Evolutionary conservation across 2,797 vertebrate species (phyloP), one percentile per base, ranked within the genome.

Genomic region (Kryptopterus vitreolus): DNA sequence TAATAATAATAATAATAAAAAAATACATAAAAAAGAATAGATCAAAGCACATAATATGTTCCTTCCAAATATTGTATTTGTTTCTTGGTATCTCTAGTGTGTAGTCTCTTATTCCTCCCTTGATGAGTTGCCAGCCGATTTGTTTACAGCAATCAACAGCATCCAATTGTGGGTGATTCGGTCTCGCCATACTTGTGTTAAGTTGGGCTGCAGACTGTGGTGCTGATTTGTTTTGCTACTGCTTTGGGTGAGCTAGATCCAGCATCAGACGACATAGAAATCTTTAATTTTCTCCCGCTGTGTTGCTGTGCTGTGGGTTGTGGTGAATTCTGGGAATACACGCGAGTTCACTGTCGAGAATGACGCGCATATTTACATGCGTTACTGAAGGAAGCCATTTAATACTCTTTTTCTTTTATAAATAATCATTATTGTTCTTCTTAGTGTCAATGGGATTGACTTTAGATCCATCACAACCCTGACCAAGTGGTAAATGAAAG

Each of bases 121-220:
- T 35, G 26, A 72, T 55, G 50, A 55, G 50, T n/a, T 72, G 11
- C 70, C 31, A 72, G 66, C 46, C 24, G 43, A 29, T 70, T 43
- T 46, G 24, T 50, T 70, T 70, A 50, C 48, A 69, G 46, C 46
- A 69, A 29, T 69, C 46, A 69, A 4, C 66, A 29, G 20, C 69
- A 57, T 73, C 50, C 22, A 57, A 0, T 52, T 31, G 29, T 6
- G 2, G 71, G 24, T 38, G 13, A 12, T 73, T 52, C 0, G 4
- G 3, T 73, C 12, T 9, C 10, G 13, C 71, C n/a, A 74, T 74
- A 43, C 71, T 73, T 73, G 5, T n/a, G 6, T 57, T 73, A 57
- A 57, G 22, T 57, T 74, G n/a, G 50, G 71, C 58, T 43, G 33
- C 33, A 58, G 53, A 9, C 33, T 58, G 3, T 26, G 52, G 31